Evolutionary conservation across 2,888 invertebrate species (phyloP).

Genomic region (Erynnis tages): DNA sequence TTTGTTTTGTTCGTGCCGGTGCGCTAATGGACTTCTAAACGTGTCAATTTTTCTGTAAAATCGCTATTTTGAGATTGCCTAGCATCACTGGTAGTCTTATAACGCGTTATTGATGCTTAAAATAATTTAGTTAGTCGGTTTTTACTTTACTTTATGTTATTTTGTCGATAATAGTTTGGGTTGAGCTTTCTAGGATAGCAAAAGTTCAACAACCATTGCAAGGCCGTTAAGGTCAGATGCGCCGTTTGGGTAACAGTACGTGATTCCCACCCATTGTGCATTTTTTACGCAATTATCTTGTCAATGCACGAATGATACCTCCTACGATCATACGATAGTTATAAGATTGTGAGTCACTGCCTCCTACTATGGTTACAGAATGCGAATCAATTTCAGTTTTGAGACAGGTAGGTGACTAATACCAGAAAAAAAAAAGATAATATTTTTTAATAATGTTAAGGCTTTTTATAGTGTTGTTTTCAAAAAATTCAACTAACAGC

Average conservation of each 20-base stretch:
- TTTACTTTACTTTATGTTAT: neutral
- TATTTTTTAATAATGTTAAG: too few relatives aligned
- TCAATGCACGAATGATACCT: slow-evolving; percentile 7
- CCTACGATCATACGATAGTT: neutral
- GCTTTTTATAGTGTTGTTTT: too few relatives aligned
- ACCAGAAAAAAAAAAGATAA: too few relatives aligned
- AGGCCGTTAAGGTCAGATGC: slow-evolving; percentile 53
- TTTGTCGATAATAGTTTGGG: neutral
- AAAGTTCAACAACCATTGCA: slow-evolving; percentile 67
- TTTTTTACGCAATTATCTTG: slow-evolving; percentile 5
- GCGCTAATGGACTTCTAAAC: slow-evolving; percentile 55
- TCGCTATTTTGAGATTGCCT: neutral
- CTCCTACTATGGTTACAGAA: slow-evolving; percentile 1
- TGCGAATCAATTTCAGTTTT: neutral
- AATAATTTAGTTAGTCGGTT: neutral
- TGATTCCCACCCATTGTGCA: slow-evolving; percentile 20
- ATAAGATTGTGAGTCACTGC: slow-evolving; percentile 10
- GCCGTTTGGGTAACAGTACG: slow-evolving; percentile 54
- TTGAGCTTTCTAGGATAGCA: slow-evolving; percentile 18
- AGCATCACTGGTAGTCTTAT: neutral
- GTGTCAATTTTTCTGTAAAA: slow-evolving; percentile 51
- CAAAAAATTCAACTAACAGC: too few relatives aligned
- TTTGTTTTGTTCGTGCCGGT: slow-evolving; percentile 39
- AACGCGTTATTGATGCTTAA: neutral
- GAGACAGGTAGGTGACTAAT: neutral